Evolutionary conservation across 2,888 invertebrate species (phyloP).

Genomic region (Cerceris rybyensis): DNA sequence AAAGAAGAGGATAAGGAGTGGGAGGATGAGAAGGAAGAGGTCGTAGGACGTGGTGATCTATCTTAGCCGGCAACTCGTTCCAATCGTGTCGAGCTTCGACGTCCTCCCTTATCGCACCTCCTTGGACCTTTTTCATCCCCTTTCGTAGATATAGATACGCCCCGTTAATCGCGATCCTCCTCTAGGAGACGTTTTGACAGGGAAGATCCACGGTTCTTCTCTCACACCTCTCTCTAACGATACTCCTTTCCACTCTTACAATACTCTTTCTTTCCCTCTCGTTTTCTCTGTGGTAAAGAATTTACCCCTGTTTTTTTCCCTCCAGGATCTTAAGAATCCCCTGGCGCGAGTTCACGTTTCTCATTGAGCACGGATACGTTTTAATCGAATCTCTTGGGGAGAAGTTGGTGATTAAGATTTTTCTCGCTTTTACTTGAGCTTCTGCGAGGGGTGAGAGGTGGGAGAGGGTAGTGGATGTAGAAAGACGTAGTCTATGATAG

Average conservation of each 20-base stretch:
- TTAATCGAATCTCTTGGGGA: not conserved
- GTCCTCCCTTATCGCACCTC: constrained; percentile 28
- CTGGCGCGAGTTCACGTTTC: not conserved
- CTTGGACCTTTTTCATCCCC: constrained; percentile 36
- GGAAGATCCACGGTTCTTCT: not conserved
- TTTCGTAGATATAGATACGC: constrained; percentile 28
- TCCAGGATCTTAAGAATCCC: not conserved
- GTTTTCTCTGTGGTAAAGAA: too few species aligned
- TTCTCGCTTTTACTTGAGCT: not conserved
- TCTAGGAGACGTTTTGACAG: not conserved
- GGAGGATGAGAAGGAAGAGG: not conserved
- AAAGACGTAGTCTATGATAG: constrained; percentile 3
- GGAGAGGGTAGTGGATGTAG: not conserved
- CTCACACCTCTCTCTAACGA: too few species aligned
- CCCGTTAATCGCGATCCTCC: not conserved
- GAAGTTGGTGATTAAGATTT: constrained; percentile 1
- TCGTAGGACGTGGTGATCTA: constrained; percentile 34
- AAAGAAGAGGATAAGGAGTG: not conserved
- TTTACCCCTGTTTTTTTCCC: not conserved
- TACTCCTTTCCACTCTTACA: too few species aligned
- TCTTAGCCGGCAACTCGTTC: constrained; percentile 45
- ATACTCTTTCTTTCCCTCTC: too few species aligned
- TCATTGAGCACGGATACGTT: constrained; percentile 1
- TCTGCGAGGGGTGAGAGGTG: not conserved
- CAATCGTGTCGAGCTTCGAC: constrained; percentile 45